A percentile compares a stretch with the other conserved stretches of the same genome.
phyloP scores from a whole-genome alignment of 2,797 vertebrate species.

The Botia kubotai region DNA sequence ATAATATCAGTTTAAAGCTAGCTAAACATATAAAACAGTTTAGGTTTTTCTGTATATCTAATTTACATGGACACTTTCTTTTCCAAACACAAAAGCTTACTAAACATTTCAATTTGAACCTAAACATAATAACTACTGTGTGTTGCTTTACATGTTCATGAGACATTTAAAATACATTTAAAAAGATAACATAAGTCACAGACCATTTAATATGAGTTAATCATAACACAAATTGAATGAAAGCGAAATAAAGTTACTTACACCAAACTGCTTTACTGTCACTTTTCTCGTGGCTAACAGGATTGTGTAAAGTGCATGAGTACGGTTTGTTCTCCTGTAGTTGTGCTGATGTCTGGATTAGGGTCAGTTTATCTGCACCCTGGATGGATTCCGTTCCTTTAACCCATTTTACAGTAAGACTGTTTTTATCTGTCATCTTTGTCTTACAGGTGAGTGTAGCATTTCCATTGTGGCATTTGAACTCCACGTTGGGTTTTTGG shows the following conservation, averaged over 20 bases:
- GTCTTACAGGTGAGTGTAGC: not conserved
- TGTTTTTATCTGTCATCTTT: fast-evolving
- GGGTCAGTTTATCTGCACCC: fast-evolving
- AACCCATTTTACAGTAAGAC: not conserved
- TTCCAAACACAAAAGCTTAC: not conserved
- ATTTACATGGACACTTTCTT: not conserved
- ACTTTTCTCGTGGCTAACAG: not conserved
- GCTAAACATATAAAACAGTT: no score
- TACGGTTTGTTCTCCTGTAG: not conserved
- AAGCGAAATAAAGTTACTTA: conserved; percentile 13
- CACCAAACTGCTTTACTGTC: not conserved
- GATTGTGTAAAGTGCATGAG: not conserved
- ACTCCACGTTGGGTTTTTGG: fast-evolving
- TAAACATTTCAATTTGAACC: no score
- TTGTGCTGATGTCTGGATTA: fast-evolving
- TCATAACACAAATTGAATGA: not conserved
- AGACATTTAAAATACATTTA: no score
- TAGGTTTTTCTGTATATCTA: no score
- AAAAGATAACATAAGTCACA: no score
- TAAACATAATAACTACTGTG: no score
- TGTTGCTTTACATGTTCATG: no score
- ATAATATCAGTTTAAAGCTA: no score
- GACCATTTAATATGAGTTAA: no score
- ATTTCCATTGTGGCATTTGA: fast-evolving
- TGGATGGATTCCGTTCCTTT: fast-evolving